Percentiles rank a stretch among this genome's conserved stretches.
phyloP scores from a whole-genome alignment of 2,113 vertebrate species.

The Emberiza fucata region DNA sequence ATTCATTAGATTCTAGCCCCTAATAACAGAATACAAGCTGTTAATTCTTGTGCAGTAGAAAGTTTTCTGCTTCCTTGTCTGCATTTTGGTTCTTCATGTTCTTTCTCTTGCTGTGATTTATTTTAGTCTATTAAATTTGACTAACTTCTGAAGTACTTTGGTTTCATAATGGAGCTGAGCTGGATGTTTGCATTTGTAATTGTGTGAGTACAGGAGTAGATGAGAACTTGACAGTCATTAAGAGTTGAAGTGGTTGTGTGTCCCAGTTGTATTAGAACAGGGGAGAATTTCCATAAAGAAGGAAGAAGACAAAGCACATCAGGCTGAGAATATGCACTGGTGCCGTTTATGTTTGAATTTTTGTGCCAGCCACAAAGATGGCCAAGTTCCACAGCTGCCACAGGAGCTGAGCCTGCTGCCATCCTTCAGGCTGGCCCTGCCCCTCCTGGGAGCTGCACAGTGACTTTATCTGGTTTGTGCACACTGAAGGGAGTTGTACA shows the following conservation, averaged over 20 bases:
- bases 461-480: neutral
- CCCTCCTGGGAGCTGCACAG: neutral
- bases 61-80: neutral
- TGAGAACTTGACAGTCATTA: neutral
- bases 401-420: accelerated
- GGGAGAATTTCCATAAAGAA: neutral
- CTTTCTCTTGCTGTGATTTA: neutral
- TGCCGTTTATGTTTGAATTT: neutral
- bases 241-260: neutral
- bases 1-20: neutral
- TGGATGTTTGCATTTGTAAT: neutral
- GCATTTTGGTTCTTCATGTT: neutral
- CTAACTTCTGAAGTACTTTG: neutral
- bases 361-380: neutral
- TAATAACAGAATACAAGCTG: neutral
- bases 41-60: neutral
- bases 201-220: neutral
- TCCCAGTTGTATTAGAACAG: neutral
- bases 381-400: neutral
- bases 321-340: neutral
- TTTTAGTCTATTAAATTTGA: neutral
- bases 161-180: neutral
- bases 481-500: too few relatives aligned
- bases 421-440: neutral
- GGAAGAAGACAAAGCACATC: neutral